Evolutionary conservation across 2,797 vertebrate genomes (phyloP), one percentile per base, ranked within the genome.

Genomic region (Esox lucius): DNA sequence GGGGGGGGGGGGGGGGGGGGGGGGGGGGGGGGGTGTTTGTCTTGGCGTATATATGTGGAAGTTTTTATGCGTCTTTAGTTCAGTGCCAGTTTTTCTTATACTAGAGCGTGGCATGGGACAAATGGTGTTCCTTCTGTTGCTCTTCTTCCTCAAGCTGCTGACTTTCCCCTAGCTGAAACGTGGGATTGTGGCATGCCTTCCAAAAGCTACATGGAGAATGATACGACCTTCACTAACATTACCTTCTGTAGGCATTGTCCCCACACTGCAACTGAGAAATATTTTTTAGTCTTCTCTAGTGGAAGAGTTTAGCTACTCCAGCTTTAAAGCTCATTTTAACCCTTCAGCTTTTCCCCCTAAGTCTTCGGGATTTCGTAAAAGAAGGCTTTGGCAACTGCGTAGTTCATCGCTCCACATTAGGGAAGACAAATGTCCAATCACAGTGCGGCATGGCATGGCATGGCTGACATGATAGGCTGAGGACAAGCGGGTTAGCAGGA

Each of bases 271-370:
- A 31, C 46, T 33, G 12, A 26, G 46, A 51, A 7, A 28, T 26
- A 26, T 49, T 5, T 33, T 31, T 28, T 12, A 26, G 4, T 65
- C 61, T 24, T 65, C 56, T 73, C 28, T 19, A 17, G 19, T 35
- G 13, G 31, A n/a, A 35, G 17, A 48, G 13, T 56, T 75, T 53
- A 24, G 16, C 24, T 46, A 22, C 7, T 77, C 33, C 22, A 67
- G 19, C 49, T 74, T 74, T 82, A 83, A 81, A 67, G 65, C 76
- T 70, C 73, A 22, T 64, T 70, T 67, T 77, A 76, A 80, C 53
- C 80, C 51, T 78, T 65, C 78, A 75, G 46, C 71, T 88, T 77
- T 75, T 80, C 79, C 31, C 68, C 73, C 75, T 4, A 81, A 68
- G 71, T 39, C 8, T 0, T 62, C 8, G 62, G 67, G 59, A 78